Evolutionary conservation across 2,797 vertebrate genomes (phyloP).

Genomic region (Zalophus californianus): DNA sequence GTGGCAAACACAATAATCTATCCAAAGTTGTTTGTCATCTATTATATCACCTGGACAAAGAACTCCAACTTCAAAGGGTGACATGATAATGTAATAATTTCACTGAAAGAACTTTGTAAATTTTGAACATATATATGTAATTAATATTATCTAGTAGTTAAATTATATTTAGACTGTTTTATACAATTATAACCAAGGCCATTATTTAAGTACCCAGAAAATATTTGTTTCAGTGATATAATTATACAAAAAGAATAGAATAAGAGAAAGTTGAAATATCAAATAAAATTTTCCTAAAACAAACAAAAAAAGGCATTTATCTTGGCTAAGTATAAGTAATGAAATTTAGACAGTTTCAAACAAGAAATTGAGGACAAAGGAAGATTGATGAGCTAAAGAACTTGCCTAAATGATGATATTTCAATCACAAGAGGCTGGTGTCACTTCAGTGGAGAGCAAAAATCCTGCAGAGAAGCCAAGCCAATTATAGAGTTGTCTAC

Average conservation of each 20-base stretch:
- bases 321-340: neutral
- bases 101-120: neutral
- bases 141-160: neutral
- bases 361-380: neutral
- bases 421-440: neutral
- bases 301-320: neutral
- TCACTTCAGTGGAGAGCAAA: neutral
- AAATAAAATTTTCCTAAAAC: slow-evolving; percentile 11
- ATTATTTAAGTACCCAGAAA: slow-evolving; percentile 8
- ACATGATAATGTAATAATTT: neutral
- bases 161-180: neutral
- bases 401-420: neutral
- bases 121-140: neutral
- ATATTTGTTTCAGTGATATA: neutral
- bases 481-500: slow-evolving; percentile 49
- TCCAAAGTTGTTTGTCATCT: neutral
- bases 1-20: neutral
- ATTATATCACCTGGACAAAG: neutral
- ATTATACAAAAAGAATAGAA: neutral
- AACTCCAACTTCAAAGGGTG: neutral
- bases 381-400: neutral
- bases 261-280: neutral
- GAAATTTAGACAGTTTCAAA: neutral
- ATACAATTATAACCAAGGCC: neutral
- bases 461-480: neutral